These are phyloP conservation scores for Carpatolechia fugitivella DNA, from an alignment of 2,888 invertebrate genomes.

Conservation along the genomic window DNA sequence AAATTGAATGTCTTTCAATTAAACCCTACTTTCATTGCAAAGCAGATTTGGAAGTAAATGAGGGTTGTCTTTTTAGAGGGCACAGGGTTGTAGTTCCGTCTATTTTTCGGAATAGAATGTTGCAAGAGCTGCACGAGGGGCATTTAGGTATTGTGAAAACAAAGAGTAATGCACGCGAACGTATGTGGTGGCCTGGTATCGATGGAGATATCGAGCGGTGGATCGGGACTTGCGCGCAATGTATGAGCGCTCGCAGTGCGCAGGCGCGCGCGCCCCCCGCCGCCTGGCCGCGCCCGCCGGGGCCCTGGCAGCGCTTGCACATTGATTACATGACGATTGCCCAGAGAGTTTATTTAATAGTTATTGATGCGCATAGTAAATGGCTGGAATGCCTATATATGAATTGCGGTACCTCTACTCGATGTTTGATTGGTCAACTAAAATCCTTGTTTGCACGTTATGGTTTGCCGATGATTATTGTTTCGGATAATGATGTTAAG, in stretches of 20 bases:
- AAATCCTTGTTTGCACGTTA: constrained; percentile 4
- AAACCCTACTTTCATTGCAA: constrained; percentile 14
- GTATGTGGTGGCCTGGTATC: too few relatives aligned
- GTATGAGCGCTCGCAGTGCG: not conserved
- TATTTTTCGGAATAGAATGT: not conserved
- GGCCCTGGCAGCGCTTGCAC: constrained; percentile 18
- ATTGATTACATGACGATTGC: constrained; percentile 19
- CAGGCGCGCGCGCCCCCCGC: constrained; percentile 6
- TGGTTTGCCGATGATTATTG: constrained; percentile 8
- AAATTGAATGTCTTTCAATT: constrained; percentile 5
- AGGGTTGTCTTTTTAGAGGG: not conserved
- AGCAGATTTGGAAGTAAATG: not conserved
- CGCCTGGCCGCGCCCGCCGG: constrained; percentile 8
- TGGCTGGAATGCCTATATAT: constrained; percentile 22
- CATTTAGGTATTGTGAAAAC: not conserved
- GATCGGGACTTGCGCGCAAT: not conserved
- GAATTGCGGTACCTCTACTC: constrained; percentile 15
- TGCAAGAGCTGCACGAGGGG: not conserved
- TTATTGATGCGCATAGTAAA: constrained; percentile 19
- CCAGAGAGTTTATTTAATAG: constrained; percentile 14
- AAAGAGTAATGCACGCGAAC: not conserved
- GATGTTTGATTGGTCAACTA: not conserved
- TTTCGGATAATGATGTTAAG: constrained; percentile 21
- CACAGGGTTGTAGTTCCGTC: not conserved
- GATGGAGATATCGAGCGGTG: too few relatives aligned